Evolutionary conservation across 2,797 vertebrate species (phyloP), one percentile per base, ranked within the genome.

Genomic region (Cyclura pinguis): DNA sequence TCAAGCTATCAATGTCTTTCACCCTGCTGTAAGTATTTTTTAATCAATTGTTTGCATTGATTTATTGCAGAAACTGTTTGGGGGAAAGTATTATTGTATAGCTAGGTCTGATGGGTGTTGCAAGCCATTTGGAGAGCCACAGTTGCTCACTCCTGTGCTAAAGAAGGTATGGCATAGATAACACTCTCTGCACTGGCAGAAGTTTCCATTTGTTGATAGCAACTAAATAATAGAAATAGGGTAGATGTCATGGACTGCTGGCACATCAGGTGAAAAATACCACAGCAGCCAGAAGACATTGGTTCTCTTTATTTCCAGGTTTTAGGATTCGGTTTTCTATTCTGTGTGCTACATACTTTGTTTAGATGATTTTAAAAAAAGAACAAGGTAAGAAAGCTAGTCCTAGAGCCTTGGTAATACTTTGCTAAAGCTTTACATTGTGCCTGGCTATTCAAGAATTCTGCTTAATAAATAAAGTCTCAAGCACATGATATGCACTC

Each of bases 1-100:
- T 90, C 98, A 99, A 87, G 99, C 99, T 96, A 99, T 99, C 97
- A 99, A 99, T 85, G 99, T 99, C 91, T 99, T 99, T 95, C 99
- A 99, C 95, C 99, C 99, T 42, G 99, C 99, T 87, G 99, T 99
- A 96, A 98, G 99, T 96, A 93, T 87, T 72, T 81, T 81, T 84
- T 85, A 82, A 87, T 84, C 13, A 64, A 38, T 18, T 1, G 59
- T 5, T 62, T 32, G n/a, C n/a, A 20, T 89, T 57, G 90, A 42
- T 89, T 89, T 16, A 1, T 86, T 7, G 47, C 90, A 85, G 88
- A 27, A 29, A 16, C 35, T 8, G n/a, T 62, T 62, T 86, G 38
- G 69, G 20, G 24, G 24, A 77, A 87, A 32, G 55, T 42, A 27
- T 35, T 77, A 16, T 67, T 67, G 38, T 38, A 32, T 38, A 16